Percentiles rank a stretch among this genome's conserved stretches.
phyloP scores from a whole-genome alignment of 2,797 vertebrate species.

The Valencia hispanica region DNA sequence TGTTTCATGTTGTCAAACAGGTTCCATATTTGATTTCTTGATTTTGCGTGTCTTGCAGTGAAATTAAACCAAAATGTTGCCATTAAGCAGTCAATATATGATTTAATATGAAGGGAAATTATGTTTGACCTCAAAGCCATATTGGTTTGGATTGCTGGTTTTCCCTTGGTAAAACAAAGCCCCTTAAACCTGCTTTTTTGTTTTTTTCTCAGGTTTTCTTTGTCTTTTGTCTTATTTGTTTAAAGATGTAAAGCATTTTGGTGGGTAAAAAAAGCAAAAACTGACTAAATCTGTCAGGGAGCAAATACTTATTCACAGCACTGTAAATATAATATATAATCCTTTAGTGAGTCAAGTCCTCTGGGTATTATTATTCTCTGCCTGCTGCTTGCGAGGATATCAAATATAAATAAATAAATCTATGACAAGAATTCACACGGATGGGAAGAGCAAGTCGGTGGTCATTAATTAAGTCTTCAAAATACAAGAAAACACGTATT shows the following conservation, averaged over 20 bases:
- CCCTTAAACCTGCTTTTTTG: not conserved
- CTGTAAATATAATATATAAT: not conserved
- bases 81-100: not conserved
- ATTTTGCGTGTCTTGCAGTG: not conserved
- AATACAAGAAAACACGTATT: slow-evolving; percentile 5
- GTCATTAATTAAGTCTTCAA: slow-evolving; percentile 23
- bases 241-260: not conserved
- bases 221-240: not conserved
- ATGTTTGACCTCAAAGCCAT: not conserved
- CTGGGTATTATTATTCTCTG: not conserved
- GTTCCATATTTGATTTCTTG: not conserved
- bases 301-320: not conserved
- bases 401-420: slow-evolving; percentile 4
- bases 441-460: slow-evolving; percentile 1
- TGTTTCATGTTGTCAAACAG: not conserved
- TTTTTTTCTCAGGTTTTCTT: not conserved
- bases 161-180: not conserved
- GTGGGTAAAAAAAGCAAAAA: not conserved
- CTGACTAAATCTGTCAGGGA: not conserved
- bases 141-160: not conserved
- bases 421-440: not conserved
- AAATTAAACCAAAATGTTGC: not conserved
- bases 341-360: not conserved
- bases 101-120: not conserved
- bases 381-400: not conserved